Base-by-base conservation (phyloP, 1,140 invertebrate genomes). In the Tyrophagus putrescentiae region DNA sequence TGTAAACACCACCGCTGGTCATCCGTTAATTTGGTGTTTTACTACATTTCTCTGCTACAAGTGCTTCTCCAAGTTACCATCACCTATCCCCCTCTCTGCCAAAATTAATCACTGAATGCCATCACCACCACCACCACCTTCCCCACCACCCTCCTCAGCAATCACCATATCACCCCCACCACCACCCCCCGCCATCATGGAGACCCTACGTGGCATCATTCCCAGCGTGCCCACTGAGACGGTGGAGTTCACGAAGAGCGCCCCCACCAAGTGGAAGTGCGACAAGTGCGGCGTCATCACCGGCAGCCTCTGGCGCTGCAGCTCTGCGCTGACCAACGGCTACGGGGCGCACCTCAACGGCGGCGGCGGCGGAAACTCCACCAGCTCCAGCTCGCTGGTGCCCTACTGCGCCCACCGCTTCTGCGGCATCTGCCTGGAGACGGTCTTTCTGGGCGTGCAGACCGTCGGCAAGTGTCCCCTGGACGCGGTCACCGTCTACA, bases 211-310 rank as follows among this genome's bases (percentile, higher is more conserved):
- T 18, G 56, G 56, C 27, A 57, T 57, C 32, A 54, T 54, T 11
- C 56, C 56, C n/a, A 34, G 7, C n/a, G 25, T 57, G 29, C n/a
- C 33, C 1, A 57, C 56, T 23, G 56, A 57, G 29, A 57, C 56
- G 16, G 36, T 57, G n/a, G 56, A 57, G 44, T 57, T 57, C 31
- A 41, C 25, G 16, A 57, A 57, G 29, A 11, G 27, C 2, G 16
- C 16, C 4, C 56, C 56, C 39, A 7, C 25, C 13, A 57, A 57
- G 31, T 57, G 56, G 56, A 57, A 57, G 31, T 57, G 56, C 44
- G 56, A 57, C 31, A 57, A 57, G 44, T 57, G 56, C 32, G 56
- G 56, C 18, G 56, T 57, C 16, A 57, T 57, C 2, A 41, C 21
- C 1, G 23, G 56, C 9, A 57, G 23, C 16, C 31, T 57, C 16